Base-by-base conservation (phyloP, 2,888 invertebrate species). In the Euphydryas editha region DNA sequence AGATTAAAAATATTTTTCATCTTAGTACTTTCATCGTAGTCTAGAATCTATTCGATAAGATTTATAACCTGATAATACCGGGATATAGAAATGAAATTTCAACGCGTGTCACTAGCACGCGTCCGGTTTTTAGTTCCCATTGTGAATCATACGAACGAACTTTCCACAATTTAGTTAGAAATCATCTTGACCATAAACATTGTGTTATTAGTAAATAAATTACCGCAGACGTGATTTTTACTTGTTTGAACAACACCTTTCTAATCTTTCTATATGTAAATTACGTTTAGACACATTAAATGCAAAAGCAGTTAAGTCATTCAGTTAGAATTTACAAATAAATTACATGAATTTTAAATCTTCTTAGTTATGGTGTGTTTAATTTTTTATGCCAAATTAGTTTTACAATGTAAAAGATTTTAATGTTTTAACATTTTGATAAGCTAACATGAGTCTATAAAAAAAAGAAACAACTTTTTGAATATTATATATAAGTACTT, bases 191-290 rank as follows among this genome's bases (percentile, higher is more conserved):
- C 44, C 59, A 56, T 66, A 62, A 69, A 62, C 54, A 63, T 24
- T 55, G 66, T 67, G 61, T 67, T 67, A 67, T 69, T 63, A 47
- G 69, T 64, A 64, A 69, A 69, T 64, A 67, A 67, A 69, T 67
- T 59, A 66, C 57, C n/a, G 59, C n/a, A 4, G 30, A 51, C 59
- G 68, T 69, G 68, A 66, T 69, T 69, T 66, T 69, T 69, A 59
- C 65, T 62, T 65, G 65, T 65, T 69, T 30, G 49, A 62, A 57
- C 51, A 56, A 30, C 65, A 56, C 65, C 65, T 69, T 69, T 69
- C 69, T 69, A 69, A 69, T 62, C 65, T 65, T 60, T 61, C 56
- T 62, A 62, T 65, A 69, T 69, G 65, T 46, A 62, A 69, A 69
- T 69, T 65, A 21, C 37, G 55, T 62, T 65, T 59, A 59, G 37